A percentile compares a stretch with the other conserved stretches of the same genome.
phyloP scores from a whole-genome alignment of 2,888 invertebrate species.

The Odontomyia ornata region DNA sequence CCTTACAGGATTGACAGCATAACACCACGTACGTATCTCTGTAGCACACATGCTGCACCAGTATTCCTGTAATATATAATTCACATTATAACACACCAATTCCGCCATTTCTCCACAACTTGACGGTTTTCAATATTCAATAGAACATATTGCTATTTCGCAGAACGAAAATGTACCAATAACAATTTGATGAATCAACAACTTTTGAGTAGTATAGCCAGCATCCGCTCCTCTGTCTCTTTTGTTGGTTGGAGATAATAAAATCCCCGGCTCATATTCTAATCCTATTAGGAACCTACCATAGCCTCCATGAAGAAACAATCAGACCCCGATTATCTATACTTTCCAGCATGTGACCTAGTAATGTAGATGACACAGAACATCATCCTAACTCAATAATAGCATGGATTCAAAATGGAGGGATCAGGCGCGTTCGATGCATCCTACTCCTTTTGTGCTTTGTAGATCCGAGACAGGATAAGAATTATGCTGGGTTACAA shows the following conservation, averaged over 20 bases:
- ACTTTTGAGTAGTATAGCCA: conserved; percentile 7
- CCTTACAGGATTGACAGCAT: not conserved
- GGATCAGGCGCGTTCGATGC: not conserved
- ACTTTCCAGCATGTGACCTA: conserved; percentile 37
- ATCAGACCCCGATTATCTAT: conserved; percentile 32
- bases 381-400: conserved; percentile 14
- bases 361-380: conserved; percentile 32
- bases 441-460: not conserved
- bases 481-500: no score
- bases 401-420: not conserved
- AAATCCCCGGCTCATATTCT: conserved; percentile 45
- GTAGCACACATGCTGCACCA: no score
- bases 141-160: not conserved
- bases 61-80: no score
- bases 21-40: not conserved
- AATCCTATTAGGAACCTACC: conserved; percentile 43
- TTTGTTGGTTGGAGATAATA: conserved; percentile 21
- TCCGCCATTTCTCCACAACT: not conserved
- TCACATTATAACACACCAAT: no score
- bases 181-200: conserved; percentile 45
- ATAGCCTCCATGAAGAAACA: conserved; percentile 15
- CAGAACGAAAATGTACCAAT: conserved; percentile 8
- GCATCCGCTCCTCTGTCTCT: no score
- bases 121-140: not conserved
- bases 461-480: no score